These are phyloP conservation scores for Stigmatopora nigra DNA, from an alignment of 2,113 vertebrate species.

Conservation along the genomic window DNA sequence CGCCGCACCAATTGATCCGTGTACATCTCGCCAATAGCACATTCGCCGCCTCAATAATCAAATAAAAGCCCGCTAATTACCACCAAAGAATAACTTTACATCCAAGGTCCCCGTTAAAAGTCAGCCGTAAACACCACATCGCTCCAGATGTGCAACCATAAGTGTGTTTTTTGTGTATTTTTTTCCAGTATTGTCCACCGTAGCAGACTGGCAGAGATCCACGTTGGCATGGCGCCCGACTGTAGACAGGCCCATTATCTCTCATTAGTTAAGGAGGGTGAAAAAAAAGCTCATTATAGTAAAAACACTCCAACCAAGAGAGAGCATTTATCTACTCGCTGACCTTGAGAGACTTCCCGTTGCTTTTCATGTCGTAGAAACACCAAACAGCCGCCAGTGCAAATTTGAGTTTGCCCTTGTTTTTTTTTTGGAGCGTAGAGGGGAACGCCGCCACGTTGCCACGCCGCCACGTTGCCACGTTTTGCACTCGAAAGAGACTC, in stretches of 20 bases:
- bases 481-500: constrained; percentile 46
- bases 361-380: constrained; percentile 49
- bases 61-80: constrained; percentile 23
- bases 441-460: constrained; percentile 7
- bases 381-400: constrained; percentile 24
- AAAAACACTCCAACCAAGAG: constrained; percentile 54
- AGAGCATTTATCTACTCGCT: constrained; percentile 59
- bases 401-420: constrained; percentile 61
- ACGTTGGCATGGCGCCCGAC: constrained; percentile 56
- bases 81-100: constrained; percentile 24
- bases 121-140: not conserved
- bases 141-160: constrained; percentile 39
- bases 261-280: constrained; percentile 58
- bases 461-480: constrained; percentile 6
- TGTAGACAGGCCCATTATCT: constrained; percentile 71
- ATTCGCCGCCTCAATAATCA: constrained; percentile 40
- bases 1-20: constrained; percentile 18
- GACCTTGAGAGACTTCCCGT: constrained; percentile 67
- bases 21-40: constrained; percentile 45
- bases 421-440: constrained; percentile 46
- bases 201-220: constrained; percentile 66
- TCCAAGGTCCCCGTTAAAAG: constrained; percentile 4
- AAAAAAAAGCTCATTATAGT: constrained; percentile 64
- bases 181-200: constrained; percentile 45
- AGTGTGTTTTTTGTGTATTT: constrained; percentile 2